A percentile compares a stretch with the other conserved stretches of the same genome.
These are phyloP conservation scores for Myiozetetes cayanensis DNA, from an alignment of 2,113 vertebrate genomes.

Conservation along the genomic window DNA sequence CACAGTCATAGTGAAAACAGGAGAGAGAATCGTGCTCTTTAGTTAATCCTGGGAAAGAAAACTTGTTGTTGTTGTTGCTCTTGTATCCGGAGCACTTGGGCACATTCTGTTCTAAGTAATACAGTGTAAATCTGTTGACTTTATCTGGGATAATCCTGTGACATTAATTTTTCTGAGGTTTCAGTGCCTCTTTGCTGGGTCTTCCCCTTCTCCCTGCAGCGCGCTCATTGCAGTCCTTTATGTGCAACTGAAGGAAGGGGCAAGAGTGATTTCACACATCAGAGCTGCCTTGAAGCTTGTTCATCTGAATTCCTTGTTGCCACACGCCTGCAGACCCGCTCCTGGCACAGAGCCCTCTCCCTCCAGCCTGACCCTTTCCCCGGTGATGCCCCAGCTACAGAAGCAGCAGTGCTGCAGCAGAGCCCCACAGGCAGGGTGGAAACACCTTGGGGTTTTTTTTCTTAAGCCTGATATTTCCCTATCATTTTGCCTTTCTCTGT, in stretches of 20 bases:
- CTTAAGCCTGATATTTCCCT: neutral
- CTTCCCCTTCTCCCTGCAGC: neutral
- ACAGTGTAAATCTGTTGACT: neutral
- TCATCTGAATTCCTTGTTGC: neutral
- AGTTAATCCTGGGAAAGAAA: constrained; percentile 39
- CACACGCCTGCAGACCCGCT: neutral
- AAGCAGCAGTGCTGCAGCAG: neutral
- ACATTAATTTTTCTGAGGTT: neutral
- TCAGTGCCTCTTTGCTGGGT: neutral
- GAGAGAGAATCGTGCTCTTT: neutral
- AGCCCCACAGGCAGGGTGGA: neutral
- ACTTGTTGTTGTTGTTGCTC: neutral
- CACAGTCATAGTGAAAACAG: constrained; percentile 39
- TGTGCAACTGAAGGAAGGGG: neutral
- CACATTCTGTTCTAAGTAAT: neutral
- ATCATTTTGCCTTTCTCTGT: neutral
- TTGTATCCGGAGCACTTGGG: neutral
- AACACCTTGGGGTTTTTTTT: neutral
- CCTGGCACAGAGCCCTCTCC: neutral
- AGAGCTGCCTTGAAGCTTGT: neutral
- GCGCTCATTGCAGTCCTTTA: neutral
- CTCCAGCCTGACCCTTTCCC: neutral
- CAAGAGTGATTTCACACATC: neutral
- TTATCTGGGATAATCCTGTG: neutral
- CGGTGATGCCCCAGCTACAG: neutral